phyloP scores from a whole-genome alignment of 2,113 vertebrate species.

The Gobio gobio region DNA sequence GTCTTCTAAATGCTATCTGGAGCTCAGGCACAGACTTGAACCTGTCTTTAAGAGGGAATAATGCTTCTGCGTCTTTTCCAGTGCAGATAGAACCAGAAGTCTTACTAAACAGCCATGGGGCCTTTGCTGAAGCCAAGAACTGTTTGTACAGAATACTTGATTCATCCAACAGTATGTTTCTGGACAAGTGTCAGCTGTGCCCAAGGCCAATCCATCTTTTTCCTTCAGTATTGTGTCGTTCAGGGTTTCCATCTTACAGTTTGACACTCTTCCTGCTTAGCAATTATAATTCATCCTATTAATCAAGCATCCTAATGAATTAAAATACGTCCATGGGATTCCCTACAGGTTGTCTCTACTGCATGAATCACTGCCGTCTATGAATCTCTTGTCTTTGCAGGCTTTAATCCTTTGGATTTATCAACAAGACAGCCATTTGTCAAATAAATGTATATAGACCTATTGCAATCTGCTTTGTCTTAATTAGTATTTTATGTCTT shows the following conservation, averaged over 20 bases:
- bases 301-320: slow-evolving; percentile 43
- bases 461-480: not conserved
- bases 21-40: slow-evolving; percentile 6
- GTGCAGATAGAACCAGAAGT: not conserved
- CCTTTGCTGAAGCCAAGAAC: not conserved
- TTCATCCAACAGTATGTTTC: slow-evolving; percentile 15
- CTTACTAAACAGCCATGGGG: not conserved
- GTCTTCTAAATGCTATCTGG: slow-evolving; percentile 31
- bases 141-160: slow-evolving; percentile 18
- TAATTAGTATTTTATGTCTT: not conserved
- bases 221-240: not conserved
- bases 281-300: slow-evolving; percentile 40
- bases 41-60: not conserved
- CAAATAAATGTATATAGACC: not conserved
- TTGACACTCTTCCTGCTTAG: slow-evolving; percentile 26
- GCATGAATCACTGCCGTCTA: not conserved
- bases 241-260: not conserved
- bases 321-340: slow-evolving; percentile 6
- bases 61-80: slow-evolving; percentile 2
- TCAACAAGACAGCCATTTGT: not conserved
- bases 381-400: not conserved
- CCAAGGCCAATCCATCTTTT: not conserved
- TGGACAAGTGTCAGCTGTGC: not conserved
- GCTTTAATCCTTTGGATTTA: not conserved
- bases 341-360: slow-evolving; percentile 25